Base-by-base conservation (phyloP, 2,888 invertebrate species). In the Drosophila aldrichi region DNA sequence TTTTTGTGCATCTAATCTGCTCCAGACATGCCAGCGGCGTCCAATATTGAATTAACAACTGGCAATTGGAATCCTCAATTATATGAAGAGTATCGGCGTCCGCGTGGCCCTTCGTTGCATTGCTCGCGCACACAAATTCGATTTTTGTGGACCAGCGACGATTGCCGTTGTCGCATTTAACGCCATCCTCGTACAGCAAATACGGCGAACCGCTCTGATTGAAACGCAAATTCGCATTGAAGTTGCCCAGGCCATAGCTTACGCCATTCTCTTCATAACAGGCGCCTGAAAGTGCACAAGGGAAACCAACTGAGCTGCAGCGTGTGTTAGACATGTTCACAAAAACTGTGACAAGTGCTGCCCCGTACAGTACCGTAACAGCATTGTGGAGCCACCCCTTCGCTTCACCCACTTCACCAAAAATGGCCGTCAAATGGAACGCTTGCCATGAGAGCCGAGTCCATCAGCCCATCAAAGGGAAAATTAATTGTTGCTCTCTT, bases 21-120 rank as follows among this genome's bases (percentile, higher is more conserved):
- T 91, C 81, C 54, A 88, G 90, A 80, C 93, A 93, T 71, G 92
- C 93, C 70, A 91, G 83, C 67, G 90, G 82, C 56, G 93, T 93
- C 77, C 89, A 85, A 82, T 92, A 92, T 85, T 93, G 92, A 86
- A 93, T 92, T 82, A 92, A 81, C 74, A 93, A 78, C 87, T 90
- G 90, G 80, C 93, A 93, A 86, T 92, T 91, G 69, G 92, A 89
- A 85, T 93, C 92, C 90, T 93, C 93, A 89, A 93, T 92, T 89
- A 93, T 91, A 89, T 91, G 89, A 60, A 85, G 73, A 72, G 82
- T 74, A 67, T 73, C 68, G 52, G 56, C 66, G 52, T 59, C 68
- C n/a, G 36, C 2, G 9, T 18, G 81, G 79, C 82, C 84, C 77
- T 87, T 90, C 22, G 90, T 87, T 40, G 81, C 83, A 76, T 85